These are phyloP conservation scores for Bedellia somnulentella DNA, from an alignment of 2,888 invertebrate species.

Conservation along the genomic window DNA sequence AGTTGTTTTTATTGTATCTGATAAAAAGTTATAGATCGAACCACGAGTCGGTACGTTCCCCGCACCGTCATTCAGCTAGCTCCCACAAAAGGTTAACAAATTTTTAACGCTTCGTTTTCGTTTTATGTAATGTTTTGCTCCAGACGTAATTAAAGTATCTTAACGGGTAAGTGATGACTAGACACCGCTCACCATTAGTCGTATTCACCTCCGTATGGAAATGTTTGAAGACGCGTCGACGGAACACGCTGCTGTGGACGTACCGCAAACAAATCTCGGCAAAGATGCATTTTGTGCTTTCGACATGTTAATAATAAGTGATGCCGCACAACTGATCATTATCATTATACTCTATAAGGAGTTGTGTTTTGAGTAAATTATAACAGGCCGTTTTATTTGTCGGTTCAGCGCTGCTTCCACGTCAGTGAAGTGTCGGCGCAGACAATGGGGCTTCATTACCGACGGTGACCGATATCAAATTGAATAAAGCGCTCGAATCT, in stretches of 20 bases:
- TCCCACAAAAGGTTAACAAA: conserved; percentile 46
- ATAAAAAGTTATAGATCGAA: too few species aligned
- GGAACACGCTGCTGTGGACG: too few species aligned
- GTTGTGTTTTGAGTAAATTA: conserved; percentile 62
- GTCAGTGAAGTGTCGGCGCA: conserved; percentile 18
- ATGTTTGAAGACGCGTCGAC: conserved; percentile 25
- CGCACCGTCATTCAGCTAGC: too few species aligned
- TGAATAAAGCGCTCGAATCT: conserved; percentile 23
- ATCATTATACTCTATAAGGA: conserved; percentile 55
- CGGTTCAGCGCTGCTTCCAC: conserved; percentile 26
- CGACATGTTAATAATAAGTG: too few species aligned
- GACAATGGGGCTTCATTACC: conserved; percentile 48
- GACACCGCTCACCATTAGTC: conserved; percentile 31
- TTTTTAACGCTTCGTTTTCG: conserved; percentile 48
- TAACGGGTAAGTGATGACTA: conserved; percentile 40
- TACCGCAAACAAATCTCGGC: too few species aligned
- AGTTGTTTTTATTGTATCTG: conserved; percentile 31
- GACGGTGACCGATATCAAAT: conserved; percentile 47
- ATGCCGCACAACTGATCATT: conserved; percentile 51
- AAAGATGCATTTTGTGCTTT: too few species aligned
- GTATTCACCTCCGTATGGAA: conserved; percentile 32
- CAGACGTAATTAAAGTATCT: conserved; percentile 46
- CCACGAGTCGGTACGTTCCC: too few species aligned
- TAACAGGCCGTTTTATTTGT: conserved; percentile 51
- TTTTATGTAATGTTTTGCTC: conserved; percentile 30